Evolutionary conservation across 1,140 invertebrate genomes (phyloP).

Genomic region (Laupala kohalensis): DNA sequence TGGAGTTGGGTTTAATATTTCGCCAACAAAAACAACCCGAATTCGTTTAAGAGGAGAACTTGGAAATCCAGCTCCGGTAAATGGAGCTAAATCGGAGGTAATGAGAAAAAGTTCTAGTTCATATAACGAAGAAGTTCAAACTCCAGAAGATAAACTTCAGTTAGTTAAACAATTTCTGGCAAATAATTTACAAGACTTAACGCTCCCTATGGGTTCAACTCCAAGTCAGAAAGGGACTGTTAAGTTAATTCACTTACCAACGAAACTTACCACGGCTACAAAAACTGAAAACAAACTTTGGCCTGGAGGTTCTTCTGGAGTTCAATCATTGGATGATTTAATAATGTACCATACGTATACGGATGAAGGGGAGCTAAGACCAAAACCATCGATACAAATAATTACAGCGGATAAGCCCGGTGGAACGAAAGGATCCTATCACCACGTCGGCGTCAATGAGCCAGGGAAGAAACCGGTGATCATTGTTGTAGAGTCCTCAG

Average conservation of each 20-base stretch:
- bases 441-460: background rate
- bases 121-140: no score
- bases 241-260: background rate
- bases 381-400: no score
- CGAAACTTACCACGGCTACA: background rate
- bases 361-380: background rate
- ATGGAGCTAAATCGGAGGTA: no score
- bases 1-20: no score
- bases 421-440: background rate
- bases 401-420: no score
- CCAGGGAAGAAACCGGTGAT: background rate
- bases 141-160: background rate
- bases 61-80: no score
- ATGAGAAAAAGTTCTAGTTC: no score
- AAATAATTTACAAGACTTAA: background rate
- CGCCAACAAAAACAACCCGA: no score
- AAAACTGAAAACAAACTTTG: background rate
- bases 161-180: background rate
- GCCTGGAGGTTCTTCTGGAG: background rate
- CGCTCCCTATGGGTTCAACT: background rate
- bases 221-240: background rate
- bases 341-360: slow-evolving; percentile 12
- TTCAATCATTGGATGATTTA: slow-evolving; percentile 7
- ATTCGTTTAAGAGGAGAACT: no score
- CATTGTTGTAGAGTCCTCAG: background rate